Evolutionary conservation across 1,140 invertebrate species (phyloP).

Genomic region (Sipha flava): DNA sequence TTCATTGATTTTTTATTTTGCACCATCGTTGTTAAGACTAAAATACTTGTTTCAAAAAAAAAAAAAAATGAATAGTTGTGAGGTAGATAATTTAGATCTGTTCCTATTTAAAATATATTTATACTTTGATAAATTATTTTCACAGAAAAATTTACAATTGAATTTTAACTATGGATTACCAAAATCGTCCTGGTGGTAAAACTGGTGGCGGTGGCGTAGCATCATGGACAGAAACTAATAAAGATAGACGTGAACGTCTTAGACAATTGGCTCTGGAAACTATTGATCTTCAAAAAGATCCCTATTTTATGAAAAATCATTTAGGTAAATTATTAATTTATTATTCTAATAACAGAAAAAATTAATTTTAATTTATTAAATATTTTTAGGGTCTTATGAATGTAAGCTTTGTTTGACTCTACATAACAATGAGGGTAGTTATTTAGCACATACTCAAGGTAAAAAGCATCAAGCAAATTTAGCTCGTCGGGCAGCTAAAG

Average conservation of each 20-base stretch:
- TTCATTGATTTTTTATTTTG: no score
- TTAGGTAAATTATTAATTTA: conserved; percentile 51
- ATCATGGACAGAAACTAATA: conserved; percentile 95
- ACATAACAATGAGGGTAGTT: conserved; percentile 99
- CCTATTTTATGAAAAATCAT: conserved; percentile 99
- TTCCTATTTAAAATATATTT: no score
- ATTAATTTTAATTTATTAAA: no score
- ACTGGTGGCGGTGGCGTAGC: conserved; percentile 97
- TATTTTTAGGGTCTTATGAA: conserved; percentile 81
- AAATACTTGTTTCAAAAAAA: no score
- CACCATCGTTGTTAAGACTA: no score
- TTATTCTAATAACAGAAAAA: not conserved
- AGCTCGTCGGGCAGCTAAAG: conserved; percentile 93
- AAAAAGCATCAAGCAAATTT: conserved; percentile 99
- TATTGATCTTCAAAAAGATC: conserved; percentile 97
- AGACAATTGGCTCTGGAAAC: conserved; percentile 95
- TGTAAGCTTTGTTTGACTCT: conserved; percentile 97
- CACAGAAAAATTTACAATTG: no score
- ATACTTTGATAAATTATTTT: no score
- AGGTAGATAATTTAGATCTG: no score
- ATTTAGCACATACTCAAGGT: conserved; percentile 99
- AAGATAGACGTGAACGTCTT: conserved; percentile 90
- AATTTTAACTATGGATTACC: conserved; percentile 73
- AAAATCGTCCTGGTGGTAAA: conserved; percentile 95
- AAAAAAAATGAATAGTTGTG: no score